Base-by-base conservation (phyloP, 2,797 vertebrate genomes). In the Cetoscarus ocellatus region DNA sequence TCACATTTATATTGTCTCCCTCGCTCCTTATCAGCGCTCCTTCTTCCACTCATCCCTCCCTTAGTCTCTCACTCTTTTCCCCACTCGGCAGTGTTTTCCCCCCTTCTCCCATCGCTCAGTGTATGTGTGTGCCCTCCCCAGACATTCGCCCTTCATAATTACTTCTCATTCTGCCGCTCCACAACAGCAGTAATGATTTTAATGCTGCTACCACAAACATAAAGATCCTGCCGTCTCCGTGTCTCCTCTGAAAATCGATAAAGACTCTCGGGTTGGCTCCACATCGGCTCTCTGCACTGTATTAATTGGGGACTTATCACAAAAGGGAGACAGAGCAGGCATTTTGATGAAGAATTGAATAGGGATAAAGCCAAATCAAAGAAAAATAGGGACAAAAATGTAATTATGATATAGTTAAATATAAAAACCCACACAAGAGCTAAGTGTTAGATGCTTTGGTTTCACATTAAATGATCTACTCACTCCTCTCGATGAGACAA, bases 141-240 rank as follows among this genome's bases (percentile, higher is more conserved):
- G 81, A 83, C 80, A 59, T 87, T 77, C 78, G 57, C 59, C 74
- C 58, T 77, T 82, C 73, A 80, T 91, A 88, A 91, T 90, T 84
- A 91, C 77, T 66, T 50, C 64, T 75, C 67, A 58, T 67, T 42
- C 67, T 66, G 60, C 62, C 40, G 7, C 59, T 67, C 67, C 35
- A 1, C 39, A 73, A 67, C 61, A 27, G 38, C 80, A 73, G 59
- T 67, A 90, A 87, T 83, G 69, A 85, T 85, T 89, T 85, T 58
- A 84, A 86, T 83, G 67, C 72, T 35, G 17, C 67, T 47, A 43
- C 51, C 7, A 68, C 74, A 82, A 86, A 88, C 73, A 79, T 75
- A 82, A 83, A 87, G 79, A 81, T 81, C 65, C 48, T 34, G 45
- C 38, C 1, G 34, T 49, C 75, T 62, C 45, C 61, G 14, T n/a